Conservation (phyloP, 2,888 invertebrate species). For the Metacarcinus magister region DNA sequence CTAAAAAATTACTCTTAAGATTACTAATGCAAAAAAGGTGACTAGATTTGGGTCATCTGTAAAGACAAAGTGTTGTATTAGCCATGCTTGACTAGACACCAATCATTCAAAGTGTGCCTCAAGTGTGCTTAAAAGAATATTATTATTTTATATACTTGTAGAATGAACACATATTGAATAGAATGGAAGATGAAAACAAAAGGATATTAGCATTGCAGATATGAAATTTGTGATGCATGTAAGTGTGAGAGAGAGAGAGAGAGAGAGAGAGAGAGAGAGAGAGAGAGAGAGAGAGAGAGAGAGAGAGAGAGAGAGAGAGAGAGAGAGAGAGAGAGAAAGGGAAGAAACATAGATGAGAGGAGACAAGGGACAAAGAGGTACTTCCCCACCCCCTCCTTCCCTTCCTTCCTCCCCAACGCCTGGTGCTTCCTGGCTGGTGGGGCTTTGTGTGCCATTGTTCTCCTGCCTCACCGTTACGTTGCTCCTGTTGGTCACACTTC, state of each 20-base stretch:
- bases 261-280: constrained; percentile 22
- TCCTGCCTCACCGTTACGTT: neutral
- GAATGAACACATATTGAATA: neutral
- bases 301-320: neutral
- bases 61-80: too few relatives aligned
- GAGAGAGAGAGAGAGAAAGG: neutral
- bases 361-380: constrained; percentile 59
- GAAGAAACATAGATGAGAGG: neutral
- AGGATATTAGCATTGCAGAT: neutral
- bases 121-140: too few relatives aligned
- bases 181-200: neutral
- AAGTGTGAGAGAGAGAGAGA: neutral
- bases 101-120: too few relatives aligned
- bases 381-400: constrained; percentile 52
- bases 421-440: neutral
- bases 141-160: neutral
- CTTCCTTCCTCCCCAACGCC: constrained; percentile 38
- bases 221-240: neutral
- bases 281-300: neutral
- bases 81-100: too few relatives aligned
- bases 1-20: too few relatives aligned
- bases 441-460: constrained; percentile 45
- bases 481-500: constrained; percentile 12
- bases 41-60: too few relatives aligned
- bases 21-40: too few relatives aligned